These are phyloP conservation scores for Adoxophyes honmai DNA, from an alignment of 1,140 invertebrate species.

Conservation along the genomic window DNA sequence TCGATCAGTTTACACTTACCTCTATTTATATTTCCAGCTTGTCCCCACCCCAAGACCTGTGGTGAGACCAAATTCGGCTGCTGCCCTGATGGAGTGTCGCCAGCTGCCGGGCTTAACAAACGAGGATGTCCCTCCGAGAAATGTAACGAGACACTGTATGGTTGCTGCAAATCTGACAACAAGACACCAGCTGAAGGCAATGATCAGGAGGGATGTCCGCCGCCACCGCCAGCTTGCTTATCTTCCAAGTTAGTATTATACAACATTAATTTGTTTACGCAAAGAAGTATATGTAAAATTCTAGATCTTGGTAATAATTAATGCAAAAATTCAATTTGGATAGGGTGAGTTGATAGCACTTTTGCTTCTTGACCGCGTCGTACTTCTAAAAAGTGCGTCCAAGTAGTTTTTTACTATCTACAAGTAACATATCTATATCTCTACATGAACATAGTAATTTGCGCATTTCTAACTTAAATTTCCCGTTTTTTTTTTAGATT, in stretches of 20 bases:
- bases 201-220: constrained; percentile 89
- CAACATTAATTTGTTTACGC: no score
- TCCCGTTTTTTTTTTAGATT: constrained; percentile 53
- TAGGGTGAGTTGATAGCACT: no score
- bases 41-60: constrained; percentile 85
- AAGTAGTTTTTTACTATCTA: no score
- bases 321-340: no score
- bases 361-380: no score
- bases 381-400: no score
- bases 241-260: constrained; percentile 80
- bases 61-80: constrained; percentile 91
- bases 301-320: no score
- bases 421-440: no score
- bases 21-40: constrained; percentile 69
- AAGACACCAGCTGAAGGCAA: constrained; percentile 88
- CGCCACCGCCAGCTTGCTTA: constrained; percentile 80
- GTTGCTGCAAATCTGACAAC: constrained; percentile 89
- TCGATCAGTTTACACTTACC: constrained; percentile 4
- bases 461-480: no score
- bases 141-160: constrained; percentile 88
- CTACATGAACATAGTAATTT: no score
- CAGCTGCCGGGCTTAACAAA: constrained; percentile 84
- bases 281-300: no score
- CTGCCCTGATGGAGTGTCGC: constrained; percentile 92
- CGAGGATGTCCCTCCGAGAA: constrained; percentile 87